phyloP scores from a whole-genome alignment of 2,113 vertebrate species.

The Ploceus nigricollis region DNA sequence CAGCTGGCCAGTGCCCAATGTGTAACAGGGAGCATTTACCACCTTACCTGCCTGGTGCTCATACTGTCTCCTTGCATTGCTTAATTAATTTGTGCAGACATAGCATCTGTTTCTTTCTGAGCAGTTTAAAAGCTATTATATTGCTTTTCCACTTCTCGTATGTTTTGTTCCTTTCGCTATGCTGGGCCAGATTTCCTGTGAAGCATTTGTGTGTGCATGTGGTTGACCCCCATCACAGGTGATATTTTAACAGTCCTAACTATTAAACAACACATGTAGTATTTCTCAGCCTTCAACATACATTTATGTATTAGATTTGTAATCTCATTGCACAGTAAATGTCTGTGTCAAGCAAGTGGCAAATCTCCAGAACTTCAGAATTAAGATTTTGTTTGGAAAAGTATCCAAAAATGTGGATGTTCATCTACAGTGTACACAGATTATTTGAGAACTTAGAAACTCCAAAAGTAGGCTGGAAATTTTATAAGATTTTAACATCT shows the following conservation, averaged over 20 bases:
- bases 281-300: not conserved
- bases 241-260: not conserved
- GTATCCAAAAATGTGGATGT: not conserved
- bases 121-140: not conserved
- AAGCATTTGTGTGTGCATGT: not conserved
- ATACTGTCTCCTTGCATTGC: not conserved
- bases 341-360: not conserved
- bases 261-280: not conserved
- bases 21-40: not conserved
- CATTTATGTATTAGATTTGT: not conserved
- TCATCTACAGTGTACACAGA: not conserved
- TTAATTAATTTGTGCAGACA: not conserved
- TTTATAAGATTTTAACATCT: not conserved
- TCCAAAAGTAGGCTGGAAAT: not conserved
- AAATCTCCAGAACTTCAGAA: not conserved
- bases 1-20: not conserved
- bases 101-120: not conserved
- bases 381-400: conserved; percentile 2
- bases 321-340: not conserved
- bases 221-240: not conserved
- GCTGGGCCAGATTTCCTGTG: not conserved
- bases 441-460: not conserved
- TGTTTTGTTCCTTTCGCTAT: not conserved
- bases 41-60: not conserved
- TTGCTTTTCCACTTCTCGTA: not conserved